Evolutionary conservation across 2,888 invertebrate species (phyloP), one percentile per base, ranked within the genome.

Genomic region (Perizoma flavofasciatum): DNA sequence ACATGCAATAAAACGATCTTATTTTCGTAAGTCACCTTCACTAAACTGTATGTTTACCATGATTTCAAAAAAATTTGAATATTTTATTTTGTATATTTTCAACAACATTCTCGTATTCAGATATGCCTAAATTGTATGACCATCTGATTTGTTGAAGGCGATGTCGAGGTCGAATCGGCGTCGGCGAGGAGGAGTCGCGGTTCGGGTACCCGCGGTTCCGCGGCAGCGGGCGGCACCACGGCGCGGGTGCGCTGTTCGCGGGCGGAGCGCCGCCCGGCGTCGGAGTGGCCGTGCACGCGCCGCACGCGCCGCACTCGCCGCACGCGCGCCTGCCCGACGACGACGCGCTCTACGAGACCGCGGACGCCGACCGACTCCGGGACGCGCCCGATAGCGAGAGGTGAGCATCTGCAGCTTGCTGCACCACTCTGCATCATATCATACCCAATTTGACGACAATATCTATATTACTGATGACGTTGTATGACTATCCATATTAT

Each of bases 381-480:
- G 96, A 97, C 91, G 96, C 96, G 69, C 96, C 96, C 73, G 97
- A 97, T 86, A 96, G 96, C 89, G 97, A 96, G 94, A 97, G 97
- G 97, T 97, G 94, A 93, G 93, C 80, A 9, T 33, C 11, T n/a
- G 6, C 43, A 39, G 9, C 41, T 10, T 34, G 4, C 48, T 7
- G 6, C 22, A 5, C 6, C 4, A 11, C 9, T 63, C 1, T 37
- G 48, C 11, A 7, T 37, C 7, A 3, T 37, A 37, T 37, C 37
- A 37, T 37, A 37, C 5, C 37, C 37, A 49, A 39, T 49, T 22
- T 22, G 22, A 22, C 22, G 22, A 22, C 22, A 22, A 22, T 22
- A 22, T 22, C 22, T 22, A 2, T 22, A 22, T 22, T 22, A 22
- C 22, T 22, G 22, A 22, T 22, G 3, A 1, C 1, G 22, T 22